Conservation (phyloP, 2,797 vertebrate species). For the Mormyrus hasselquistii region DNA sequence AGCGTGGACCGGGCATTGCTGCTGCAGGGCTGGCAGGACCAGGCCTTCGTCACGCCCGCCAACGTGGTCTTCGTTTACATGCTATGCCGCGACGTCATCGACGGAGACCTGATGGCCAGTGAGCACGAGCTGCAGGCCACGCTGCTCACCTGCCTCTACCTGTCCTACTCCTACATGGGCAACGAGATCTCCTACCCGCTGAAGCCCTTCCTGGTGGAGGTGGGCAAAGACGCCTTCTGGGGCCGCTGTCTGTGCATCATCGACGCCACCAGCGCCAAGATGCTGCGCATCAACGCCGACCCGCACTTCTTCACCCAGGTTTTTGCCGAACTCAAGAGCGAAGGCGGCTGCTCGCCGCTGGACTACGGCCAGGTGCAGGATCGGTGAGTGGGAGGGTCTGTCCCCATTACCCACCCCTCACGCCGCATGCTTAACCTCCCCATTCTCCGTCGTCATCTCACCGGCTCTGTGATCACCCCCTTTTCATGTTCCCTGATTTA, state of each 20-base stretch:
- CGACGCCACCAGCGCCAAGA: slow-evolving; percentile 66
- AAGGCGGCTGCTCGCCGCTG: slow-evolving; percentile 61
- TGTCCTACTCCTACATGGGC: slow-evolving; percentile 64
- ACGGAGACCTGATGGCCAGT: slow-evolving; percentile 62
- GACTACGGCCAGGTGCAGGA: slow-evolving; percentile 66
- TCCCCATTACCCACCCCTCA: background rate
- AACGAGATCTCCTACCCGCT: slow-evolving; percentile 65
- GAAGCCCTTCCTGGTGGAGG: slow-evolving; percentile 74
- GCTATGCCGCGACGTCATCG: slow-evolving; percentile 71
- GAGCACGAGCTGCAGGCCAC: slow-evolving; percentile 71
- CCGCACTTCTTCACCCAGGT: slow-evolving; percentile 77
- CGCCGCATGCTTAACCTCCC: background rate
- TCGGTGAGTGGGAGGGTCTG: slow-evolving; percentile 52
- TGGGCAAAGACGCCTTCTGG: slow-evolving; percentile 73
- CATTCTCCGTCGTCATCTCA: slow-evolving; percentile 31
- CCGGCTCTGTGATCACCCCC: background rate
- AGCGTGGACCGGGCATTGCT: slow-evolving; percentile 72
- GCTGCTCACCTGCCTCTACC: slow-evolving; percentile 69
- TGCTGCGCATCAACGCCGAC: slow-evolving; percentile 75
- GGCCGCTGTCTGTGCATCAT: slow-evolving; percentile 73
- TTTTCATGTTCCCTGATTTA: background rate
- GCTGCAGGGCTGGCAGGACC: slow-evolving; percentile 79
- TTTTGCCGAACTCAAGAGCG: slow-evolving; percentile 72
- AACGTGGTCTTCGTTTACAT: slow-evolving; percentile 80
- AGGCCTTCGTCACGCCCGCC: slow-evolving; percentile 75